Percentiles rank a stretch among this genome's conserved stretches.
phyloP scores from a whole-genome alignment of 1,140 invertebrate species.

The Cardiocondyla obscurior region DNA sequence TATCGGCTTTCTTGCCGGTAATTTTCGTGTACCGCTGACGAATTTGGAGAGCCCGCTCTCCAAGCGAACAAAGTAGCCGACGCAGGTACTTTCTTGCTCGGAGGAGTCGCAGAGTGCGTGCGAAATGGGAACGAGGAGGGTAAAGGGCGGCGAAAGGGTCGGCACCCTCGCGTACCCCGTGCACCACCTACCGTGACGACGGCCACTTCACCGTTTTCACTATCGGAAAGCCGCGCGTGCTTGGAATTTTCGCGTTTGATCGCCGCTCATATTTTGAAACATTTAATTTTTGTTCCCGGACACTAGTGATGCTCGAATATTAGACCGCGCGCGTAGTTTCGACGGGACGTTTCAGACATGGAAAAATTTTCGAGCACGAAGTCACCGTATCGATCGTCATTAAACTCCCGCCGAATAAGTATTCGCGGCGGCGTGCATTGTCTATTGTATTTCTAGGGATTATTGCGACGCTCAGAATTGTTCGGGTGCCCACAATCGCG shows the following conservation, averaged over 20 bases:
- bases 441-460: slow-evolving; percentile 56
- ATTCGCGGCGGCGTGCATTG: slow-evolving; percentile 50
- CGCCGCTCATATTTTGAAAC: background rate
- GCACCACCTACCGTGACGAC: slow-evolving; percentile 23
- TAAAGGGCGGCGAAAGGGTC: slow-evolving; percentile 58
- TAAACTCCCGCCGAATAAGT: slow-evolving; percentile 46
- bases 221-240: slow-evolving; percentile 32
- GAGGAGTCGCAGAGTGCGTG: slow-evolving; percentile 61
- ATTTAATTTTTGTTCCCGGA: background rate
- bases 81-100: slow-evolving; percentile 67
- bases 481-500: slow-evolving; percentile 51
- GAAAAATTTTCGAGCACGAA: background rate
- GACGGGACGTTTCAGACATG: no score
- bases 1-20: background rate
- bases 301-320: no score
- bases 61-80: slow-evolving; percentile 72
- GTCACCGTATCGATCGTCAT: background rate
- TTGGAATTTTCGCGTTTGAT: slow-evolving; percentile 10
- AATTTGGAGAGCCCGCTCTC: slow-evolving; percentile 64
- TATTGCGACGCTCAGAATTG: slow-evolving; percentile 39
- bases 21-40: slow-evolving; percentile 30
- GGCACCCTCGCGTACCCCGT: slow-evolving; percentile 58
- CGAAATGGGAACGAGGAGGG: slow-evolving; percentile 48
- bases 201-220: slow-evolving; percentile 29
- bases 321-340: no score